Conservation (phyloP, 2,888 invertebrate genomes). For the Pterostichus madidus region DNA sequence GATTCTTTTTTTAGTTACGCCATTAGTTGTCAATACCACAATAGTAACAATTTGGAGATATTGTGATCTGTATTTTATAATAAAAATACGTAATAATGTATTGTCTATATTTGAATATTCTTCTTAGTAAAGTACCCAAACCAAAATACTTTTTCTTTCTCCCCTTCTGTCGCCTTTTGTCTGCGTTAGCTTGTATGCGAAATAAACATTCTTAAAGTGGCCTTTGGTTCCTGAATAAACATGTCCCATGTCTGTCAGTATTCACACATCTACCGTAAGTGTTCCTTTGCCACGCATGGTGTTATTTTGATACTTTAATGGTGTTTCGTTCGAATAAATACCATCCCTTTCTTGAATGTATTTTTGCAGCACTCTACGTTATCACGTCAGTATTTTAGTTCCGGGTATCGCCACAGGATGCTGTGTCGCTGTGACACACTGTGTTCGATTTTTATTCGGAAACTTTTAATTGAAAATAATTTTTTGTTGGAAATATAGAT, state of each 20-base stretch:
- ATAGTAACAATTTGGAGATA: too few species aligned
- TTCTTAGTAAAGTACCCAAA: neutral
- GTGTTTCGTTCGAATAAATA: slow-evolving; percentile 61
- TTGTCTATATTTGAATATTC: neutral
- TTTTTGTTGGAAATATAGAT: slow-evolving; percentile 57
- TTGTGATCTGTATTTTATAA: too few species aligned
- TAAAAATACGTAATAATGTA: neutral
- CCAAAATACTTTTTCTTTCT: neutral
- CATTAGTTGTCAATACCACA: too few species aligned
- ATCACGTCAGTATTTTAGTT: neutral
- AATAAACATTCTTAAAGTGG: slow-evolving; percentile 62
- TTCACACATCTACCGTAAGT: slow-evolving; percentile 37
- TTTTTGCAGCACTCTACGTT: slow-evolving; percentile 8
- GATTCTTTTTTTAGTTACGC: too few species aligned
- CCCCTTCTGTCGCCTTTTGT: neutral
- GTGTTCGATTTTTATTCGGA: slow-evolving; percentile 42
- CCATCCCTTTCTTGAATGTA: neutral
- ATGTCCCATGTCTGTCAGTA: slow-evolving; percentile 41
- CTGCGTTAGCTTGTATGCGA: slow-evolving; percentile 47
- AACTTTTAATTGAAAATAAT: slow-evolving; percentile 62
- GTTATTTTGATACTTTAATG: slow-evolving; percentile 61
- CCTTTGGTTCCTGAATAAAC: slow-evolving; percentile 50
- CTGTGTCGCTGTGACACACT: slow-evolving; percentile 1
- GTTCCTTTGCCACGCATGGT: neutral
- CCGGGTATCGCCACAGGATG: neutral